Base-by-base conservation (phyloP, 2,113 vertebrate species). In the Strix uralensis region DNA sequence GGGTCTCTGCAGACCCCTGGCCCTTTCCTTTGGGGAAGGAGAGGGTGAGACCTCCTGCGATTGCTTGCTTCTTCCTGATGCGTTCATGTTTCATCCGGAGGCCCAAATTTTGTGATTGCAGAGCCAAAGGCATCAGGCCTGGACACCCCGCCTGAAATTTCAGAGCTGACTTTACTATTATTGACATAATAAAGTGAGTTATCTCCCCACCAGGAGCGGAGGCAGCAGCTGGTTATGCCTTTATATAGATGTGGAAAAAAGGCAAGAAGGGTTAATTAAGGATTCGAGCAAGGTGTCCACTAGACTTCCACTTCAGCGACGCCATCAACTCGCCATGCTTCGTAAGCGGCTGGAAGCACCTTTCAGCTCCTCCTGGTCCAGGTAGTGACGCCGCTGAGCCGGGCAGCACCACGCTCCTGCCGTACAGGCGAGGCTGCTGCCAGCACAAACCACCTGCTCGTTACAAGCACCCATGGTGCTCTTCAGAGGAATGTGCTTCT, bases 311-410 rank as follows among this genome's bases (percentile, higher is more conserved):
- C 49, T 67, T 54, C 40, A 75, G 69, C 13, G 4, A 81, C 3
- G 11, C 30, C 62, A 73, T 13, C 54, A 46, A 61, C 80, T 81
- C 15, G 10, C 44, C 20, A 4, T 0, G 0, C 36, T 90, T 47
- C 26, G 1, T 19, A 74, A 78, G 42, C 1, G 3, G 66, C 54
- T 91, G 82, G 90, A 82, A 90, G 57, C 10, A 3, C 30, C 55
- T 83, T 62, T 66, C 67, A 62, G 88, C 63, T 83, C 51, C 65
- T 81, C 13, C 52, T 52, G 61, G n/a, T 46, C 22, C 71, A 58
- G 67, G 21, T 58, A 81, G 80, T 2, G 4, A 44, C 0, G 1
- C 5, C 3, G 6, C 52, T 26, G 51, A 13, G 40, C n/a, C 1
- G 1, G n/a, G 71, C 51, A 90, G 47, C 59, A 47, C 15, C 55